These are phyloP conservation scores for Frankliniella intonsa DNA, from an alignment of 2,888 invertebrate species.

Conservation along the genomic window DNA sequence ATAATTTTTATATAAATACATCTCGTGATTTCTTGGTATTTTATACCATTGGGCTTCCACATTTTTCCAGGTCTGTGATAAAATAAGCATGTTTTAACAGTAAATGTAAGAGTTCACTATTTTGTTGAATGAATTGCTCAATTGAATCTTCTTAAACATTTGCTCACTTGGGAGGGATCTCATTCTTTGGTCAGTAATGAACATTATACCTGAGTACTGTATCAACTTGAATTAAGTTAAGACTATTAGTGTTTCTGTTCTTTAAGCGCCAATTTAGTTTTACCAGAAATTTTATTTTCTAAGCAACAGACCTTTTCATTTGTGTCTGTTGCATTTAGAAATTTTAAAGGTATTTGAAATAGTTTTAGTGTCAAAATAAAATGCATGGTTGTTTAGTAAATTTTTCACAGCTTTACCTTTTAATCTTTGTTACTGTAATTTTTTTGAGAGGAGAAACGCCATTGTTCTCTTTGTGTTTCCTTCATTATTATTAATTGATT, in stretches of 20 bases:
- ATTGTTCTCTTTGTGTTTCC: not conserved
- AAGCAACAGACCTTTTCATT: not conserved
- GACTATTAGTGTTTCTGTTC: not conserved
- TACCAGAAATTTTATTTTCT: not conserved
- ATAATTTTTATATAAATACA: not conserved
- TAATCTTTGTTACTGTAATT: not conserved
- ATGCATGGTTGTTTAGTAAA: too few species aligned
- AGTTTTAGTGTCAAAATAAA: too few species aligned
- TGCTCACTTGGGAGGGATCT: slow-evolving; percentile 16
- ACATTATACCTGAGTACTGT: too few species aligned
- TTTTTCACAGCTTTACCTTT: not conserved
- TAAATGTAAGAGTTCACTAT: not conserved
- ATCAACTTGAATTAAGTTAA: not conserved
- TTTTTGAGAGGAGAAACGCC: not conserved
- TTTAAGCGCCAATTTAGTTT: not conserved
- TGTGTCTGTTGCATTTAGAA: too few species aligned
- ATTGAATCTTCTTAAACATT: not conserved
- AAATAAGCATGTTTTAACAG: not conserved
- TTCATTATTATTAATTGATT: not conserved
- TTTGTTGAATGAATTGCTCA: slow-evolving; percentile 22
- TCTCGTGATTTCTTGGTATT: not conserved
- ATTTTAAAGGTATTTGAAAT: too few species aligned
- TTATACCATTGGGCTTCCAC: not conserved
- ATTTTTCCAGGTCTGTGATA: slow-evolving; percentile 9
- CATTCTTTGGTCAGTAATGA: not conserved